These are phyloP conservation scores for Sceloporus undulatus DNA, from an alignment of 2,113 vertebrate genomes.

Conservation along the genomic window DNA sequence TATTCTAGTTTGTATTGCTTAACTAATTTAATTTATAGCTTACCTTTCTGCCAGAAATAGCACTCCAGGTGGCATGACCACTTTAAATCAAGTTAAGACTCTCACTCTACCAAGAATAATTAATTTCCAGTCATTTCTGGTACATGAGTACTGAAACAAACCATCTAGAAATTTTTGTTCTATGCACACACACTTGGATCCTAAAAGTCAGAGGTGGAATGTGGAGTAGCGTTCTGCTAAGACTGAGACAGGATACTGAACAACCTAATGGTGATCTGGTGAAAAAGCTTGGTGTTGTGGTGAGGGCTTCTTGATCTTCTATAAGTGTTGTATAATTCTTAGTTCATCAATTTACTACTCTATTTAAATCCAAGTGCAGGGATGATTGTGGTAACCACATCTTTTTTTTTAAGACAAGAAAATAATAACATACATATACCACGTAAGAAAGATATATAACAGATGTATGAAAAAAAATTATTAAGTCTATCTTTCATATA, in stretches of 20 bases:
- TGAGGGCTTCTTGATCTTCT: neutral
- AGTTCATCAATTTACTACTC: neutral
- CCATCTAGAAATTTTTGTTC: neutral
- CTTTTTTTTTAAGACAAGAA: neutral
- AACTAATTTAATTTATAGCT: neutral
- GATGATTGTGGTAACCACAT: neutral
- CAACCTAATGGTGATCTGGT: neutral
- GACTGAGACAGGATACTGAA: neutral
- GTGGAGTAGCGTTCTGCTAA: neutral
- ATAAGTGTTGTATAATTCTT: neutral
- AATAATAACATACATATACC: too few relatives aligned
- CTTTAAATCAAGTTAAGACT: neutral
- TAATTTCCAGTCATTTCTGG: neutral
- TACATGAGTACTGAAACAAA: neutral
- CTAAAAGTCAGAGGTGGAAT: neutral
- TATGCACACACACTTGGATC: too few relatives aligned
- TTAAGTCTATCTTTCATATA: too few relatives aligned
- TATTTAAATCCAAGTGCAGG: neutral
- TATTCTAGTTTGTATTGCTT: neutral
- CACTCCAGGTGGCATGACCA: neutral
- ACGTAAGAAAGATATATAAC: too few relatives aligned
- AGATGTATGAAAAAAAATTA: too few relatives aligned
- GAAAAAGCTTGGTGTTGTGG: neutral
- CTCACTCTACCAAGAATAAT: neutral
- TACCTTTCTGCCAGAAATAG: neutral